Conservation (phyloP, 2,888 invertebrate species). For the Dichetophora obliterata region DNA sequence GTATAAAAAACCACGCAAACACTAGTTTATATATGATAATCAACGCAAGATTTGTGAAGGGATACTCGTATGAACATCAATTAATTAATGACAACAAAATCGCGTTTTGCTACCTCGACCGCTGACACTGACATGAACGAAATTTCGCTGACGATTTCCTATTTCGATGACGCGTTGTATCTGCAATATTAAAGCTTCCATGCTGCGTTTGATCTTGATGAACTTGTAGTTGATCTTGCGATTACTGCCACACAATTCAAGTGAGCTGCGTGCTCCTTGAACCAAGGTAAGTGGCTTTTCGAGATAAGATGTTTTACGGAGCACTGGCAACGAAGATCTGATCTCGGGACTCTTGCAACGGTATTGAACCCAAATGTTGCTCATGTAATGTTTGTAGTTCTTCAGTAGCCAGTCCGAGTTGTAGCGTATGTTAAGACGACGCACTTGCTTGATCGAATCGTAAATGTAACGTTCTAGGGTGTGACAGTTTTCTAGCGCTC, state of each 20-base stretch:
- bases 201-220: constrained; percentile 55
- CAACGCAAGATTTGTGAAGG: no score
- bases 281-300: background rate
- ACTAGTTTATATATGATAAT: no score
- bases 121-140: constrained; percentile 49
- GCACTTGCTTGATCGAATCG: constrained; percentile 51
- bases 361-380: constrained; percentile 51
- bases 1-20: no score
- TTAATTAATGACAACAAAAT: constrained; percentile 56
- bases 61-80: no score
- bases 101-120: constrained; percentile 43
- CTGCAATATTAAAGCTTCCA: constrained; percentile 53
- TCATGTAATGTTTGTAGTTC: constrained; percentile 53
- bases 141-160: constrained; percentile 54
- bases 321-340: background rate
- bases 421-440: constrained; percentile 56
- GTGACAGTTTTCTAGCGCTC: constrained; percentile 53
- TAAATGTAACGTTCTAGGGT: constrained; percentile 50
- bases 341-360: constrained; percentile 40
- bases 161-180: constrained; percentile 52
- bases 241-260: constrained; percentile 51
- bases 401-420: constrained; percentile 55
- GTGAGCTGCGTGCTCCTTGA: constrained; percentile 49
- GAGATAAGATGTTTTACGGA: background rate
- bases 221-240: constrained; percentile 54